These are phyloP conservation scores for Drosophila acutilabella DNA, from an alignment of 2,888 invertebrate genomes.

Conservation along the genomic window DNA sequence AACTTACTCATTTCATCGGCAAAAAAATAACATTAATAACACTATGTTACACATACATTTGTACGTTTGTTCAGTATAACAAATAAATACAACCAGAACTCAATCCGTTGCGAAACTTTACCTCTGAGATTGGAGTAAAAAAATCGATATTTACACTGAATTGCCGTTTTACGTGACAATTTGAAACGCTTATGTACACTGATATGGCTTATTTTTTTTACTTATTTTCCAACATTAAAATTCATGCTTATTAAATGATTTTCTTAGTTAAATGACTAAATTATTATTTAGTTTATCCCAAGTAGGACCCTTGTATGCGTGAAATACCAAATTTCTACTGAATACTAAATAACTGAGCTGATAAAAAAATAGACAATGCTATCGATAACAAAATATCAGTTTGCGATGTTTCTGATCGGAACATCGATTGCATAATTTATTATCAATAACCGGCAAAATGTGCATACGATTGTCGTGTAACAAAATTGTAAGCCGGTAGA, in stretches of 20 bases:
- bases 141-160: slow-evolving; percentile 38
- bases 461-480: not conserved
- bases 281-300: slow-evolving; percentile 12
- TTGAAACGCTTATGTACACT: slow-evolving; percentile 1
- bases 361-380: not conserved
- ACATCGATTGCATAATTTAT: not conserved
- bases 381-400: slow-evolving; percentile 2
- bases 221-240: not conserved
- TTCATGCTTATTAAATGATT: not conserved
- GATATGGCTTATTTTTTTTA: slow-evolving; percentile 6
- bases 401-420: not conserved
- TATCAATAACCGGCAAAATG: not conserved
- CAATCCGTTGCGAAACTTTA: slow-evolving; percentile 27
- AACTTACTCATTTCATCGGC: slow-evolving; percentile 15
- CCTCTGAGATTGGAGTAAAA: slow-evolving; percentile 31
- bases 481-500: no score
- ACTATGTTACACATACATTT: slow-evolving; percentile 3
- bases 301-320: slow-evolving; percentile 3
- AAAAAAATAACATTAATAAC: slow-evolving; percentile 1
- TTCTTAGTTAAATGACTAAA: slow-evolving; percentile 12
- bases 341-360: slow-evolving; percentile 16
- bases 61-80: slow-evolving; percentile 9
- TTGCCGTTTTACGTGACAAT: not conserved
- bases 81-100: slow-evolving; percentile 13
- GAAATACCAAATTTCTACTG: slow-evolving; percentile 19